A percentile compares a stretch with the other conserved stretches of the same genome.
Conservation (phyloP, 2,888 invertebrate species). For the Perithous albicinctus region DNA sequence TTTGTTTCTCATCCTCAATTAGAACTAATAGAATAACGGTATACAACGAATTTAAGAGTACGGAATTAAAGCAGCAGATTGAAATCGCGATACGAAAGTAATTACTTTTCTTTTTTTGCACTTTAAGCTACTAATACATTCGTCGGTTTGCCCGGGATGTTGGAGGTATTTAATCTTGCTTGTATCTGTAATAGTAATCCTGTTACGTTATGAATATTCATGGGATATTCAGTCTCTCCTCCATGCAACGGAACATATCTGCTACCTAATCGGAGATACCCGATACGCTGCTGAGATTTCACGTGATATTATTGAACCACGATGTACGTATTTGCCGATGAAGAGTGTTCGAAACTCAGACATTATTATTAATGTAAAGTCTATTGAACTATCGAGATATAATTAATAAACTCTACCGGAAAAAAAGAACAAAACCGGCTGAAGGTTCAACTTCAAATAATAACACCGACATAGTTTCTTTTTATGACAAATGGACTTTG, state of each 20-base stretch:
- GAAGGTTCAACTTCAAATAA: not conserved
- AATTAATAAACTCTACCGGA: not conserved
- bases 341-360: conserved; percentile 30
- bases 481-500: conserved; percentile 16
- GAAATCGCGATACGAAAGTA: conserved; percentile 3
- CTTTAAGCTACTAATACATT: conserved; percentile 53
- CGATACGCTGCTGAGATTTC: conserved; percentile 57
- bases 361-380: not conserved
- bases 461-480: not conserved
- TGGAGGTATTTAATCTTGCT: conserved; percentile 55
- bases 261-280: conserved; percentile 53
- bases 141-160: conserved; percentile 40
- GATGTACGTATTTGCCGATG: conserved; percentile 44
- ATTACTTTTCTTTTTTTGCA: conserved; percentile 36
- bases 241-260: conserved; percentile 48
- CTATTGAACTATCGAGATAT: conserved; percentile 20
- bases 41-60: not conserved
- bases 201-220: conserved; percentile 71
- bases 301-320: conserved; percentile 55
- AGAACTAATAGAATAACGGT: not conserved
- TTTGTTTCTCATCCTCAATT: not conserved
- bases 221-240: conserved; percentile 47
- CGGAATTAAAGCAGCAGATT: conserved; percentile 35
- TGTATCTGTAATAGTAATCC: conserved; percentile 68
- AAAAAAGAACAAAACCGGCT: no score